phyloP scores from a whole-genome alignment of 2,113 vertebrate genomes.

The Fulica atra region DNA sequence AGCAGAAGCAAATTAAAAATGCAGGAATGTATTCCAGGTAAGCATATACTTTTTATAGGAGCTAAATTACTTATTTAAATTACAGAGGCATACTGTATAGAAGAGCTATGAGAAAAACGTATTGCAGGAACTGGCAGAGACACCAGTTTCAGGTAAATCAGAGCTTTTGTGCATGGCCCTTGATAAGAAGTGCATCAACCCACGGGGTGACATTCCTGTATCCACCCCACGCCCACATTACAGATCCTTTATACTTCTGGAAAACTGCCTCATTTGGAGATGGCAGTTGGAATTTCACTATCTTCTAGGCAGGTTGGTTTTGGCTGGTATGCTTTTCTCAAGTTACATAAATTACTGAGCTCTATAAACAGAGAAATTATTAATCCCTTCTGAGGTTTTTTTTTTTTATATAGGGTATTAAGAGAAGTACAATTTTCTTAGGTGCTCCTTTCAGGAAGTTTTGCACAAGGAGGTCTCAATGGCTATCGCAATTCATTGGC shows the following conservation, averaged over 20 bases:
- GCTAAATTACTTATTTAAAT: conserved; percentile 7
- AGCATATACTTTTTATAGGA: neutral
- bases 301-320: neutral
- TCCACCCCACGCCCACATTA: neutral
- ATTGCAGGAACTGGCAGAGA: neutral
- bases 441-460: neutral
- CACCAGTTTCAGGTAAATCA: neutral
- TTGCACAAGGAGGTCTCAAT: neutral
- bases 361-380: neutral
- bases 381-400: neutral
- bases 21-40: conserved; percentile 16
- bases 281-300: fast-evolving
- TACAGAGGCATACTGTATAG: neutral
- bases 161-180: neutral
- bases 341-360: neutral
- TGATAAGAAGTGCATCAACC: neutral
- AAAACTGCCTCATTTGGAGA: neutral
- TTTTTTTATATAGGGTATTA: neutral
- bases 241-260: neutral
- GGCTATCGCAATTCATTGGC: neutral
- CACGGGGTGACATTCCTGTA: neutral
- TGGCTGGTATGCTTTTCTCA: neutral
- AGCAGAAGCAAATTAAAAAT: conserved; percentile 35
- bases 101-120: neutral
- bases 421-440: neutral